Percentiles rank a stretch among this genome's conserved stretches.
Evolutionary conservation across 2,888 invertebrate species (phyloP).

Genomic region (Clitarchus hookeri): DNA sequence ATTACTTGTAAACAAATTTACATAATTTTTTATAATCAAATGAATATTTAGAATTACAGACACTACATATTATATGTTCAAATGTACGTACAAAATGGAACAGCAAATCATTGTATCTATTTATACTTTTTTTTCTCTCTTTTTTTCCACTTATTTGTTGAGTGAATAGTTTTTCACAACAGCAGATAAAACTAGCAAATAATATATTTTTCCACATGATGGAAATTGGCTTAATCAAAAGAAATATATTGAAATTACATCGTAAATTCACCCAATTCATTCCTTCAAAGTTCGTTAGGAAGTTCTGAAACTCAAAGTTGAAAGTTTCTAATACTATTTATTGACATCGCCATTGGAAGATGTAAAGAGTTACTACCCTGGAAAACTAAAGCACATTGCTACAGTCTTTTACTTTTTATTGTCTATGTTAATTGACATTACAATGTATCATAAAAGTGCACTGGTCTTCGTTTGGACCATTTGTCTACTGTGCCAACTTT

Average conservation of each 20-base stretch:
- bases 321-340: not conserved
- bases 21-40: not conserved
- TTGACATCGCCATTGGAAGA: not conserved
- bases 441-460: constrained; percentile 8
- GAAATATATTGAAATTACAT: not conserved
- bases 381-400: constrained; percentile 14
- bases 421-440: constrained; percentile 23
- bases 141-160: not conserved
- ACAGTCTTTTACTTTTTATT: not conserved
- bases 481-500: not conserved
- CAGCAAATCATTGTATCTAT: not conserved
- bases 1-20: not conserved
- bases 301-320: not conserved
- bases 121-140: not conserved
- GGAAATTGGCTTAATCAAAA: not conserved
- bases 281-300: not conserved
- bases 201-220: not conserved
- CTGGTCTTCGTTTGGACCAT: not conserved
- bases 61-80: constrained; percentile 6
- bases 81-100: not conserved
- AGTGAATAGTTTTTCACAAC: not conserved
- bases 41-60: constrained; percentile 5
- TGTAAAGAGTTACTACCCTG: not conserved
- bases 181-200: constrained; percentile 16
- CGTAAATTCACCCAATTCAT: not conserved